Conservation (phyloP, 2,113 vertebrate genomes). For the Cathartes aura region DNA sequence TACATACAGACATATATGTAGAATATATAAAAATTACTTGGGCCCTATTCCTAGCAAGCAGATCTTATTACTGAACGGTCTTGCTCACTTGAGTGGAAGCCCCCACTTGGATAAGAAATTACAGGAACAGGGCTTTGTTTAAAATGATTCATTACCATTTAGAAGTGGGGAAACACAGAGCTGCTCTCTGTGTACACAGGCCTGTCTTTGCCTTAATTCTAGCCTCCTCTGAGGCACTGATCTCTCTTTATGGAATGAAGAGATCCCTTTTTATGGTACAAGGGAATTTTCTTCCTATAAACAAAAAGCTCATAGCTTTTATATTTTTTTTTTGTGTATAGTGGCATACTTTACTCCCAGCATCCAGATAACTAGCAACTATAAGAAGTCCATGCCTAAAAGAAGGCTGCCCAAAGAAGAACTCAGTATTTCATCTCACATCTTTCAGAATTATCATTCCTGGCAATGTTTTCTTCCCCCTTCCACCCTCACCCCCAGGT, state of each 20-base stretch:
- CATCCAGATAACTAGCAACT: background rate
- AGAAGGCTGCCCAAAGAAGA: background rate
- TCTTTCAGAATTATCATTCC: background rate
- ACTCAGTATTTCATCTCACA: background rate
- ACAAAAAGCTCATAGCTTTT: background rate
- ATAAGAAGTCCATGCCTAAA: background rate
- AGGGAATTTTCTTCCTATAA: constrained; percentile 15
- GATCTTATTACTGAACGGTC: background rate
- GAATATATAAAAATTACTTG: background rate
- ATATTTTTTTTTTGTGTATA: background rate
- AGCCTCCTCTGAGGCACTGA: constrained; percentile 13
- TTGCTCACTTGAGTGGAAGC: background rate
- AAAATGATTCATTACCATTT: background rate
- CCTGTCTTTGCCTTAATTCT: constrained; percentile 58
- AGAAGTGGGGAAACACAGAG: background rate
- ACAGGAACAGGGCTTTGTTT: background rate
- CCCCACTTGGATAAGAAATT: background rate
- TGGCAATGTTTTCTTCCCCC: background rate
- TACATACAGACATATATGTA: background rate
- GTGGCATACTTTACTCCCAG: background rate
- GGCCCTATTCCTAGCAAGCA: background rate
- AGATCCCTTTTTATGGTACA: constrained; percentile 8
- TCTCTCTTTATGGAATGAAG: constrained; percentile 10
- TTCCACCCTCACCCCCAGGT: background rate
- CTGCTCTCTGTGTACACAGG: background rate